Conservation (phyloP, 2,888 invertebrate species). For the Oligia strigilis region DNA sequence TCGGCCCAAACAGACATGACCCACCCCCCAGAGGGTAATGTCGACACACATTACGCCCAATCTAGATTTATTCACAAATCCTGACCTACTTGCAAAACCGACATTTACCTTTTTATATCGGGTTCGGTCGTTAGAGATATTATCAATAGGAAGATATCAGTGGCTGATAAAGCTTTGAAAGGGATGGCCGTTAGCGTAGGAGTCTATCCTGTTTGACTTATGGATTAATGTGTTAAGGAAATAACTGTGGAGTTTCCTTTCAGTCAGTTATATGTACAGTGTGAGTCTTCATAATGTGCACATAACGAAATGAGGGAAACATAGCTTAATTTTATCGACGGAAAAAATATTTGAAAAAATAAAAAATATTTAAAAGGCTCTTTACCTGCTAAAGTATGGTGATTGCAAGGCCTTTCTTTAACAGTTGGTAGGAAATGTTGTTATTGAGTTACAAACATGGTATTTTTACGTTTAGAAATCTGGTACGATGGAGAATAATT, state of each 20-base stretch:
- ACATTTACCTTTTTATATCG: conserved; percentile 75
- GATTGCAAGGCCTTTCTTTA: no score
- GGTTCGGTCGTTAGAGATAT: conserved; percentile 62
- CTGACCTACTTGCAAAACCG: conserved; percentile 78
- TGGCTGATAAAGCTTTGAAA: conserved; percentile 45
- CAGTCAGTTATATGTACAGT: not conserved
- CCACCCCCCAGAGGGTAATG: conserved; percentile 71
- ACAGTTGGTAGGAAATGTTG: no score
- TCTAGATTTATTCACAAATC: conserved; percentile 82
- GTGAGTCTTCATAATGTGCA: no score
- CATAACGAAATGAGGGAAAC: no score
- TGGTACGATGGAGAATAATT: no score
- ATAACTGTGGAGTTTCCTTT: not conserved
- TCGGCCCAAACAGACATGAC: conserved; percentile 51
- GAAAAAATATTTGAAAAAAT: no score
- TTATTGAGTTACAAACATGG: no score
- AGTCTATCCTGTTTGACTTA: conserved; percentile 15
- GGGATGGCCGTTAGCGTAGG: conserved; percentile 25
- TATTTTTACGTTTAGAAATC: no score
- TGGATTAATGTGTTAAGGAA: conserved; percentile 28
- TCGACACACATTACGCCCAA: conserved; percentile 79
- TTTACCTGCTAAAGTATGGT: no score
- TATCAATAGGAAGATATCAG: conserved; percentile 61
- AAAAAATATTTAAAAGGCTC: no score
- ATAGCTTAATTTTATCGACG: no score